These are phyloP conservation scores for Scaptomyza montana DNA, from an alignment of 1,140 invertebrate genomes.

Conservation along the genomic window DNA sequence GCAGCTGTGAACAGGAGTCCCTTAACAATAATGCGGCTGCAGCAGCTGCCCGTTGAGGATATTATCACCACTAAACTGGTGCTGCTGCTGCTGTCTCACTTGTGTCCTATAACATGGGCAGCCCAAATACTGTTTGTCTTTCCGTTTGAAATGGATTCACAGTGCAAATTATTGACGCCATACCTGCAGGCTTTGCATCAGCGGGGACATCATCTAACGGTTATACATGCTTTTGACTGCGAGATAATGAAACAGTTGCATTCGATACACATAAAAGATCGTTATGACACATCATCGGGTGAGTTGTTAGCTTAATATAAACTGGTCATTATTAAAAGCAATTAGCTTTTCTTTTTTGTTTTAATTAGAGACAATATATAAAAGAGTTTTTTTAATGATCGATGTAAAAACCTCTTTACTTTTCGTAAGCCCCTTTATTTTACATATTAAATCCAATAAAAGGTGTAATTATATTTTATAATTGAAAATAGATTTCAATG, in stretches of 20 bases:
- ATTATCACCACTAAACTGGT: neutral
- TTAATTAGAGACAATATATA: too few relatives aligned
- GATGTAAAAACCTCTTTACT: too few relatives aligned
- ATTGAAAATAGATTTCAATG: too few relatives aligned
- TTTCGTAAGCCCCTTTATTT: too few relatives aligned
- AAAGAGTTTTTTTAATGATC: too few relatives aligned
- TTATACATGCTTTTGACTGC: conserved; percentile 55
- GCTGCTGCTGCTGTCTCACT: neutral
- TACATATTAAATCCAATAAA: too few relatives aligned
- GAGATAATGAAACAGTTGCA: neutral
- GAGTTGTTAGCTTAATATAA: neutral
- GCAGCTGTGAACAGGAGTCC: neutral
- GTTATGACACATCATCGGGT: conserved; percentile 15
- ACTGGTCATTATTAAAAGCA: too few relatives aligned
- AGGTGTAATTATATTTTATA: too few relatives aligned
- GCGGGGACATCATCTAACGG: conserved; percentile 57
- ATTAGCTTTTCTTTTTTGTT: too few relatives aligned
- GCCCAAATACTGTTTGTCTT: conserved; percentile 41
- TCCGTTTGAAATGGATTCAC: conserved; percentile 44
- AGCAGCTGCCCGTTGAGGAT: conserved; percentile 8
- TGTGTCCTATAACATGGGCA: neutral
- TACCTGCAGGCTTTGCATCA: conserved; percentile 42
- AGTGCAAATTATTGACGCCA: conserved; percentile 48
- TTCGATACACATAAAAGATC: conserved; percentile 40
- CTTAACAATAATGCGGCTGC: conserved; percentile 22